Base-by-base conservation (phyloP, 2,888 invertebrate genomes). In the Caenorhabditis uteleia region DNA sequence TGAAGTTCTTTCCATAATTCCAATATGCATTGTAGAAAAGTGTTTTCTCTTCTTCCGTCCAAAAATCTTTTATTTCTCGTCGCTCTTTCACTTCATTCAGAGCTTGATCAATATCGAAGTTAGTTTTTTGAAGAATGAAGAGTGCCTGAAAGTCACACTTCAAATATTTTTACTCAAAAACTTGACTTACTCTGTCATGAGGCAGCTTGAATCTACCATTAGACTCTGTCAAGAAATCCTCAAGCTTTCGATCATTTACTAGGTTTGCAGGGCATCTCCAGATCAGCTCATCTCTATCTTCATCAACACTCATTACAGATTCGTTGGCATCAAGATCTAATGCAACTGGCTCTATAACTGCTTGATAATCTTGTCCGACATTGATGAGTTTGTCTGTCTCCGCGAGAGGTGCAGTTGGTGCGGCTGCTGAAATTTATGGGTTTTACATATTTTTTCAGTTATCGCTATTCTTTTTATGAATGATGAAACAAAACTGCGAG, bases 1-100 rank as follows among this genome's bases (percentile, higher is more conserved):
- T 21, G 33, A 70, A 70, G 12, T 58, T 48, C 42, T 70, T 70
- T 4, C 66, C 66, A 38, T 65, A 70, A 20, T 44, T 23, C 16
- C 40, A 53, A 34, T 46, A 59, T 3, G 58, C 44, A n/a, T 48
- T 58, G 8, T 45, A 3, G 54, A 66, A 70, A 0, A 70, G 36
- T 2, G n/a, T 49, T 5, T n/a, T 44, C 34, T 70, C 70, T 2
- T 59, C 62, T 7, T 43, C 46, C 6, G 51, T 29, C 70, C 70
- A 70, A 40, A 54, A 36, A 27, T 62, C 62, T 4, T 21, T n/a
- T 23, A 51, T 14, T 34, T 43, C 16, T 33, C 23, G n/a, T 5
- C 55, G 21, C 26, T 46, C 31, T 18, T 16, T 23, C 20, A 40
- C 53, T 20, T 48, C 38, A 1, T 5, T 18, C 10, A 44, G 21